Base-by-base conservation (phyloP, 2,888 invertebrate species). In the Timema cristinae region DNA sequence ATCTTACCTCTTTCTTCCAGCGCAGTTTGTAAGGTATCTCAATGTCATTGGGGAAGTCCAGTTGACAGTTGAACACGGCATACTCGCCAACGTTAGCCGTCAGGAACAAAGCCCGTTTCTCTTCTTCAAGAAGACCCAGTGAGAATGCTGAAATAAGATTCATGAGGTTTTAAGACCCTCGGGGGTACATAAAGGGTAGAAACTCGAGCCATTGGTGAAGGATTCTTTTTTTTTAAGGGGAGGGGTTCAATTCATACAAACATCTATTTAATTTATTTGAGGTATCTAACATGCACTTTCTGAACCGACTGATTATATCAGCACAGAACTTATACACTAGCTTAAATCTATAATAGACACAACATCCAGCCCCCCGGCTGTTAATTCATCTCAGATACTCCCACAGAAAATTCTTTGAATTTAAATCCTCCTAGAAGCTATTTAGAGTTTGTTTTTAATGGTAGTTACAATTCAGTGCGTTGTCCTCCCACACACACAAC, bases 1-100 rank as follows among this genome's bases (percentile, higher is more conserved):
- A 10, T 84, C 91, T 90, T 84, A 94, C 94, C 81, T 92, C 92
- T 84, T 94, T 94, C 80, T 91, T 93, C 96, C 96, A 97, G 80
- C 92, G 90, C 72, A 97, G 86, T 79, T 92, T 90, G 82, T 94
- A 95, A 9, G 94, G 93, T 78, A 94, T 92, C 78, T 90, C 90
- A 79, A 90, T 89, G 79, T 91, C 91, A 81, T 93, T 92, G 75
- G 94, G 93, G 82, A 94, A 95, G 83, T 94, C 92, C 78, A 96
- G 89, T 78, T 91, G 90, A 83, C 94, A 94, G 84, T 92, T 90
- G 83, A 94, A 89, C 76, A 93, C 88, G 71, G 90, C 90, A 79
- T 88, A 88, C 76, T 92, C 92, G 50, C 93, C 93, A 71, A 93
- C 90, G 75, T 88, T 87, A 76, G 92, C 90, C 74, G 88, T 89